Evolutionary conservation across 2,797 vertebrate species (phyloP).

Genomic region (Todus mexicanus): DNA sequence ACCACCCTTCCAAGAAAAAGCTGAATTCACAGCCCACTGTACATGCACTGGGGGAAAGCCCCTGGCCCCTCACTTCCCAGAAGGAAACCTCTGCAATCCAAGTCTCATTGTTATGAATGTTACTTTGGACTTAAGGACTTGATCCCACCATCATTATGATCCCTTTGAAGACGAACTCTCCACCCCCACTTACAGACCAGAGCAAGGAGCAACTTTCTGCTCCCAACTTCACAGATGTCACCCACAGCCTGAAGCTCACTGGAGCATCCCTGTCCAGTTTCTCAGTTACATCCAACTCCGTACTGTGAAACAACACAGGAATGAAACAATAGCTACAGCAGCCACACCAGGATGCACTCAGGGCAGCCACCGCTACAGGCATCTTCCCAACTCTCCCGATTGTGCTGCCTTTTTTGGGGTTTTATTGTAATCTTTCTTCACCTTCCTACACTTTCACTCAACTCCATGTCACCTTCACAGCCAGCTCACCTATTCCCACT

Average conservation of each 20-base stretch:
- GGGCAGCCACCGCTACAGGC: neutral
- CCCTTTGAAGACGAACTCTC: neutral
- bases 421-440: neutral
- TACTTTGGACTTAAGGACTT: neutral
- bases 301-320: neutral
- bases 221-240: neutral
- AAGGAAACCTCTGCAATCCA: neutral
- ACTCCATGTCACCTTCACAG: neutral
- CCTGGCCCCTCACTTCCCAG: neutral
- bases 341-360: rapidly evolving
- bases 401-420: neutral
- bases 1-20: neutral
- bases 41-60: rapidly evolving
- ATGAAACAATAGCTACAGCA: neutral
- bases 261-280: neutral
- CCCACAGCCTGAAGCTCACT: neutral
- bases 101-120: rapidly evolving
- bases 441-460: neutral
- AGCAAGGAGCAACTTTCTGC: neutral
- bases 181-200: neutral
- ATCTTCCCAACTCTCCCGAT: neutral
- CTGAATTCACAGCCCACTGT: neutral
- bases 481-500: neutral
- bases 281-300: neutral
- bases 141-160: neutral